Conservation (phyloP, 1,140 invertebrate genomes). For the Ostrea denselamellosa region DNA sequence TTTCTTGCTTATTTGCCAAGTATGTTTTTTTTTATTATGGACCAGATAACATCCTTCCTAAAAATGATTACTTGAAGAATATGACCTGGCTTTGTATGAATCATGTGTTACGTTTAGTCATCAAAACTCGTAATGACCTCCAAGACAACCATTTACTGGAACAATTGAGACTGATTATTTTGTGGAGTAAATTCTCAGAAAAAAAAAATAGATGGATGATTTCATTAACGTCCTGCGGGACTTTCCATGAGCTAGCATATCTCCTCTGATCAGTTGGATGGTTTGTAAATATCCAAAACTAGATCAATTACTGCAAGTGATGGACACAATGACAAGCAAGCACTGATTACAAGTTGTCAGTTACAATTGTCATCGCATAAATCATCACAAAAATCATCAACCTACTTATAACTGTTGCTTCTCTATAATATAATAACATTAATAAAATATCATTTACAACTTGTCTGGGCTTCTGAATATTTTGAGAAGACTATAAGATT, state of each 20-base stretch:
- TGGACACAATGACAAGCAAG: not conserved
- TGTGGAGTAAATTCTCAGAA: not conserved
- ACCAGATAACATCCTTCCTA: not conserved
- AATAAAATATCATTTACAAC: not conserved
- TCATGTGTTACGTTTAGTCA: slow-evolving; percentile 17
- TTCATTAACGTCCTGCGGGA: not conserved
- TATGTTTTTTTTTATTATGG: not conserved
- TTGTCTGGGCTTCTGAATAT: not conserved
- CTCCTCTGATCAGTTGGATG: not conserved
- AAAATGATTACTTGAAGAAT: not conserved
- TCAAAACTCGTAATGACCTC: not conserved
- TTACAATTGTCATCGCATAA: not conserved
- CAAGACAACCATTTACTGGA: slow-evolving; percentile 17
- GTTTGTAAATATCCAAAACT: not conserved
- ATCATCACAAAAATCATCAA: not conserved
- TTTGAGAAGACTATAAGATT: not conserved
- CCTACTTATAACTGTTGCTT: slow-evolving; percentile 16
- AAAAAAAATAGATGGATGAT: slow-evolving; percentile 6
- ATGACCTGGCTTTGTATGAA: slow-evolving; percentile 8
- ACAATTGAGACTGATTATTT: not conserved
- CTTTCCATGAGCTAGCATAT: slow-evolving; percentile 5
- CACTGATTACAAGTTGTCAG: not conserved
- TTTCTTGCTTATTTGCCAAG: slow-evolving; percentile 10
- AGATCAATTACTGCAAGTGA: not conserved
- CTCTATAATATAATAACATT: not conserved